Base-by-base conservation (phyloP, 2,797 vertebrate genomes). In the Parambassis ranga region DNA sequence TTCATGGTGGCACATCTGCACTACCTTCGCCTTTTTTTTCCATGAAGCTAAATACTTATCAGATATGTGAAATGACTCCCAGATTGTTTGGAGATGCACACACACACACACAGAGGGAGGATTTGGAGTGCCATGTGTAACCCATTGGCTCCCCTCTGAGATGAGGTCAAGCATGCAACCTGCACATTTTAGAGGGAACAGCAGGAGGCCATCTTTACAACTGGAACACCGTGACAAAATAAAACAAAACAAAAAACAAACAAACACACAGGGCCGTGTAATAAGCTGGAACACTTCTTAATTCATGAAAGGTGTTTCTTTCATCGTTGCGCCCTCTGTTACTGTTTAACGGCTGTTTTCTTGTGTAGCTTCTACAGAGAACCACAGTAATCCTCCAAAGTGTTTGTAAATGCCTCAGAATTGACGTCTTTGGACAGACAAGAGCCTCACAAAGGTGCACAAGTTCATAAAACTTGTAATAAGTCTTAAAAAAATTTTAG, bases 11-110 rank as follows among this genome's bases (percentile, higher is more conserved):
- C 53, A 66, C 71, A 77, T 73, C 70, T 76, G 55, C 42, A 26
- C 24, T 55, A 64, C 26, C 35, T 57, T 53, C 31, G 10, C 31
- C 3, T 14, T 63, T 32, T 39, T 26, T 51, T 59, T 57, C 48
- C 38, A 26, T 38, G 10, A 43, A 75, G 57, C 68, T 52, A 57
- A 81, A 85, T 72, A 48, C 80, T 86, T 71, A 88, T 90, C 83
- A 84, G 81, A 88, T 77, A 75, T 67, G 43, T 65, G 33, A 82
- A 90, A 92, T 87, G 84, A 86, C 74, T 91, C 82, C 83, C 89
- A 89, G 88, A 81, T 81, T 77, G 71, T 75, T 67, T 41, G 59
- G 74, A 78, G 74, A 79, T 83, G 65, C 72, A 75, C 78, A 82
- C 71, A 75, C 71, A 80, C 60, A 77, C 77, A 82, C 74, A 77